These are phyloP conservation scores for Delichon dasypus DNA, from an alignment of 2,797 vertebrate species.

Conservation along the genomic window DNA sequence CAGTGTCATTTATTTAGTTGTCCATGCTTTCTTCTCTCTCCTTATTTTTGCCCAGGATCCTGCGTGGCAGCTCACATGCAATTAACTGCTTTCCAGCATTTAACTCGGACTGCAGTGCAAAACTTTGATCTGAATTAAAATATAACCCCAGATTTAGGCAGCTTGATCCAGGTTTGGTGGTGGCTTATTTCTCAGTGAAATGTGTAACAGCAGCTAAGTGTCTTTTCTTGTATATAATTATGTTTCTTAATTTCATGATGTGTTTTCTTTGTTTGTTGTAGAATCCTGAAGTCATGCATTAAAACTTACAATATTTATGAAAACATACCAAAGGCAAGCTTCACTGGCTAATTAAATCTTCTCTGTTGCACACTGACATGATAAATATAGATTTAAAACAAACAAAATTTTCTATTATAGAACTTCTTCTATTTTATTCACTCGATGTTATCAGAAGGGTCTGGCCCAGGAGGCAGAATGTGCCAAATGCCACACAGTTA, in stretches of 20 bases:
- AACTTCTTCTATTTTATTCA: conserved; percentile 3
- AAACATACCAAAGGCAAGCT: conserved; percentile 47
- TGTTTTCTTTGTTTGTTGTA: conserved; percentile 58
- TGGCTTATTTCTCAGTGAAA: conserved; percentile 31
- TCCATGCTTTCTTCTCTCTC: neutral
- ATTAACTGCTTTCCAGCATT: neutral
- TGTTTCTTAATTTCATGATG: conserved; percentile 56
- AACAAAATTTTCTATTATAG: neutral
- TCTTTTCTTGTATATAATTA: conserved; percentile 48
- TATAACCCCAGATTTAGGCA: conserved; percentile 4
- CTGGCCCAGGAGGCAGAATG: neutral
- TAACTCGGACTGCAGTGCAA: neutral
- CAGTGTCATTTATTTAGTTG: neutral
- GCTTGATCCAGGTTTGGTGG: conserved; percentile 38
- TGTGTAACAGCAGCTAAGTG: conserved; percentile 35
- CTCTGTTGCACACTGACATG: conserved; percentile 21
- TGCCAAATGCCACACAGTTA: neutral
- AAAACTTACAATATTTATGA: conserved; percentile 38
- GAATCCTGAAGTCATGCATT: conserved; percentile 54
- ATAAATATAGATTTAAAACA: conserved; percentile 53
- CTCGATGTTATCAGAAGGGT: conserved; percentile 15
- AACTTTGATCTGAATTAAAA: conserved; percentile 7
- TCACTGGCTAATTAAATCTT: conserved; percentile 58
- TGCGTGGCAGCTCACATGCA: neutral
- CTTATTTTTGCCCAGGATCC: neutral